phyloP scores from a whole-genome alignment of 2,113 vertebrate genomes.

The Struthidea cinerea region DNA sequence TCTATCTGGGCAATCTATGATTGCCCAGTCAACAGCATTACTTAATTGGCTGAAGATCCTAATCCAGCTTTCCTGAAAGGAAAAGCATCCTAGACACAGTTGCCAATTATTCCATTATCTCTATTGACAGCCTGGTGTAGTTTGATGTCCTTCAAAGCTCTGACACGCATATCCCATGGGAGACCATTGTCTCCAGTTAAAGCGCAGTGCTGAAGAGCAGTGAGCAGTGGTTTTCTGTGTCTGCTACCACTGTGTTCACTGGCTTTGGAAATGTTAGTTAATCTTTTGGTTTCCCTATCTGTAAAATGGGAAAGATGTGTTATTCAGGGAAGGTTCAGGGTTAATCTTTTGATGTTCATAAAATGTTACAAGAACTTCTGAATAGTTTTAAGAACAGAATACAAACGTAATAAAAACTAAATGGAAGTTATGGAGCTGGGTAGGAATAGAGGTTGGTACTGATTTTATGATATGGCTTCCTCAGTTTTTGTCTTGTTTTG shows the following conservation, averaged over 20 bases:
- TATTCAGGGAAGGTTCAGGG: not conserved
- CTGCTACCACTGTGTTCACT: not conserved
- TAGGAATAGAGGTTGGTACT: not conserved
- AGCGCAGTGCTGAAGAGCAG: not conserved
- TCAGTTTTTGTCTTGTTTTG: not conserved
- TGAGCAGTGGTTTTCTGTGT: not conserved
- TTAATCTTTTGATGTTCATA: constrained; percentile 15
- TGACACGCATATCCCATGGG: constrained; percentile 45
- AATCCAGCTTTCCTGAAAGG: constrained; percentile 45
- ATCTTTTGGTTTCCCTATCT: constrained; percentile 9
- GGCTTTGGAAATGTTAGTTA: constrained; percentile 18
- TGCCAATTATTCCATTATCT: constrained; percentile 61
- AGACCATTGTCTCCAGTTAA: constrained; percentile 14
- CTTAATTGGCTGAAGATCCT: constrained; percentile 57
- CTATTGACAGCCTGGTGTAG: constrained; percentile 27
- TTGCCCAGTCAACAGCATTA: constrained; percentile 18
- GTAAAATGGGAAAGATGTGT: not conserved
- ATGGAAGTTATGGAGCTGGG: not conserved
- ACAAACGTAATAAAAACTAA: not conserved
- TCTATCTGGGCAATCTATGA: not conserved
- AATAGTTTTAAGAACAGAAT: not conserved
- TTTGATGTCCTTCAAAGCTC: constrained; percentile 58
- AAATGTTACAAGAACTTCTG: not conserved
- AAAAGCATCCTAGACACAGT: not conserved
- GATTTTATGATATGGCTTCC: not conserved